Conservation (phyloP, 1,140 invertebrate species). For the Atopsyche davidsoni region DNA sequence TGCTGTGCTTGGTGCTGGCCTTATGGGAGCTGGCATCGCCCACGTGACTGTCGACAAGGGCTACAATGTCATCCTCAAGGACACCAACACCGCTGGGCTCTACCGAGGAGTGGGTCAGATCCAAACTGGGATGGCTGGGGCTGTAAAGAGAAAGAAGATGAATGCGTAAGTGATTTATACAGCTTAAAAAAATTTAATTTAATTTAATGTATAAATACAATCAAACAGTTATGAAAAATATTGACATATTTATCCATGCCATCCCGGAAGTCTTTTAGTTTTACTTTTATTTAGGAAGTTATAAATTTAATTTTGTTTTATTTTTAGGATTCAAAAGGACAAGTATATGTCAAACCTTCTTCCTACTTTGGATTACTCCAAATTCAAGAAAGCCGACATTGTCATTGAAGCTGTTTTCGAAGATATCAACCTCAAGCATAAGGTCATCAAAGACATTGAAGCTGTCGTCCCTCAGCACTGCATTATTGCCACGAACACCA, state of each 20-base stretch:
- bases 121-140: slow-evolving; percentile 69
- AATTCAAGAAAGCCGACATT: slow-evolving; percentile 85
- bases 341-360: slow-evolving; percentile 71
- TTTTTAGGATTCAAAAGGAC: slow-evolving; percentile 70
- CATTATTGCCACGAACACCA: slow-evolving; percentile 96
- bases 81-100: slow-evolving; percentile 76
- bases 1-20: slow-evolving; percentile 89
- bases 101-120: slow-evolving; percentile 88
- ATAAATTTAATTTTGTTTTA: slow-evolving; percentile 23
- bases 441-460: slow-evolving; percentile 95
- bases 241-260: background rate
- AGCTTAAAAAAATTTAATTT: background rate
- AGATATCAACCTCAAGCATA: slow-evolving; percentile 93
- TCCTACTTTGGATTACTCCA: slow-evolving; percentile 77
- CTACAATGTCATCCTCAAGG: slow-evolving; percentile 85
- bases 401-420: slow-evolving; percentile 99
- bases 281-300: slow-evolving; percentile 4
- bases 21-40: slow-evolving; percentile 98
- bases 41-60: slow-evolving; percentile 96
- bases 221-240: background rate
- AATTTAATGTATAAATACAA: background rate
- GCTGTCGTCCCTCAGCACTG: slow-evolving; percentile 80
- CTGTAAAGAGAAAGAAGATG: slow-evolving; percentile 78
- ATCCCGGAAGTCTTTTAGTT: background rate
- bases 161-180: slow-evolving; percentile 23